Evolutionary conservation across 1,140 invertebrate species (phyloP).

Genomic region (Trypoxylus dichotomus): DNA sequence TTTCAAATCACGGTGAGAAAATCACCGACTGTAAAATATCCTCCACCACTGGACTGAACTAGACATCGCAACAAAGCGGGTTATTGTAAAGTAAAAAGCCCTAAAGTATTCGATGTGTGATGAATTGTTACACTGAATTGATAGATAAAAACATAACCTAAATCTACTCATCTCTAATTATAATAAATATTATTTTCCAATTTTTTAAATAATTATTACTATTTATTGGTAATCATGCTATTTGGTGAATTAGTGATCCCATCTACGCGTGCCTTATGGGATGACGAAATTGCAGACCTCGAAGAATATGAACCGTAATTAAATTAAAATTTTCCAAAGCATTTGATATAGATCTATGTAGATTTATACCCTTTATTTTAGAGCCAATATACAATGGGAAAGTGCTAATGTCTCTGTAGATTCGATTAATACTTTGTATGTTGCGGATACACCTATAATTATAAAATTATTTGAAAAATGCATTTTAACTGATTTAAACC

Average conservation of each 20-base stretch:
- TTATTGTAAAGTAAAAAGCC: too few species aligned
- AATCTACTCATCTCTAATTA: too few species aligned
- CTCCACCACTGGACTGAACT: too few species aligned
- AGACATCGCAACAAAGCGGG: too few species aligned
- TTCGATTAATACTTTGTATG: slow-evolving; percentile 39
- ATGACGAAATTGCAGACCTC: slow-evolving; percentile 42
- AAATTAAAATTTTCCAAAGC: too few species aligned
- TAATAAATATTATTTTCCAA: too few species aligned
- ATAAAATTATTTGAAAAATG: slow-evolving; percentile 37
- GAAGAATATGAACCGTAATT: slow-evolving; percentile 41
- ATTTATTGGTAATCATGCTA: slow-evolving; percentile 36
- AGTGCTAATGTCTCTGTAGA: slow-evolving; percentile 30
- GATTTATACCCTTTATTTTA: slow-evolving; percentile 24
- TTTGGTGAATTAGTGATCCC: slow-evolving; percentile 51
- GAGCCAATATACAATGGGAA: slow-evolving; percentile 39
- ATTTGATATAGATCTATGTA: background rate
- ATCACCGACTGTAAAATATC: too few species aligned
- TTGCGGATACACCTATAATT: slow-evolving; percentile 42
- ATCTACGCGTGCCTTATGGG: slow-evolving; percentile 45
- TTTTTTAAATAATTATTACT: too few species aligned
- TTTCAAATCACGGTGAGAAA: too few species aligned
- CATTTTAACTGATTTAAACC: slow-evolving; percentile 34
- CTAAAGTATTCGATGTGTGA: too few species aligned
- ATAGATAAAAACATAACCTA: too few species aligned
- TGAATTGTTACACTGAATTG: too few species aligned